Evolutionary conservation across 2,888 invertebrate genomes (phyloP).

Genomic region (Pyrocoelia pectoralis): DNA sequence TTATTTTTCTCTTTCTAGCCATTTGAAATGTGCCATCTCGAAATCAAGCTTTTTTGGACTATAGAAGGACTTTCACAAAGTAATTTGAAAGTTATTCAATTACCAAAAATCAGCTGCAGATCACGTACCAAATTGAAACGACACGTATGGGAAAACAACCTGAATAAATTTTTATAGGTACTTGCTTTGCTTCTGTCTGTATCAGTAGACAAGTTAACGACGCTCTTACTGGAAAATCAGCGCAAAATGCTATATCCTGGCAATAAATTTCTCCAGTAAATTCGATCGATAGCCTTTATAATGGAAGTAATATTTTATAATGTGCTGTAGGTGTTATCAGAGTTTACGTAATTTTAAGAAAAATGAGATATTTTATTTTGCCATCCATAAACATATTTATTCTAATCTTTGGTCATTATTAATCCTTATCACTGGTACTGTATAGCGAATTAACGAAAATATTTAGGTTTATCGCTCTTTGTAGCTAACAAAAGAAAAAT

Average conservation of each 20-base stretch:
- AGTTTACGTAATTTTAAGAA: background rate
- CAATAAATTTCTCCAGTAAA: background rate
- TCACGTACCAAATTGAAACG: background rate
- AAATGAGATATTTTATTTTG: background rate
- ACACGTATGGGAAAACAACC: background rate
- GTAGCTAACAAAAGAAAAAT: too few relatives aligned
- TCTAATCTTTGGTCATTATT: background rate
- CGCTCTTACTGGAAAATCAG: background rate
- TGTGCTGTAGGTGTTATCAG: background rate
- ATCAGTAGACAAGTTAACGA: background rate
- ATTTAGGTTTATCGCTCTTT: too few relatives aligned
- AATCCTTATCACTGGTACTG: background rate
- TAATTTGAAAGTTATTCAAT: background rate
- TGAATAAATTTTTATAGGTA: background rate
- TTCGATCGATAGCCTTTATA: background rate
- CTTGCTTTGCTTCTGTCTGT: background rate
- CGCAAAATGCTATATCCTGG: conserved; percentile 1
- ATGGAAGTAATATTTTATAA: conserved; percentile 1
- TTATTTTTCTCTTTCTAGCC: too few relatives aligned
- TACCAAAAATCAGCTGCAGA: background rate
- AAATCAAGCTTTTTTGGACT: too few relatives aligned
- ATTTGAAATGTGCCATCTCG: too few relatives aligned
- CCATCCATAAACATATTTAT: background rate
- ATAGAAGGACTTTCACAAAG: too few relatives aligned
- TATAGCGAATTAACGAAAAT: too few relatives aligned